A percentile compares a stretch with the other conserved stretches of the same genome.
Conservation (phyloP, 1,140 invertebrate species). For the Popillia japonica region DNA sequence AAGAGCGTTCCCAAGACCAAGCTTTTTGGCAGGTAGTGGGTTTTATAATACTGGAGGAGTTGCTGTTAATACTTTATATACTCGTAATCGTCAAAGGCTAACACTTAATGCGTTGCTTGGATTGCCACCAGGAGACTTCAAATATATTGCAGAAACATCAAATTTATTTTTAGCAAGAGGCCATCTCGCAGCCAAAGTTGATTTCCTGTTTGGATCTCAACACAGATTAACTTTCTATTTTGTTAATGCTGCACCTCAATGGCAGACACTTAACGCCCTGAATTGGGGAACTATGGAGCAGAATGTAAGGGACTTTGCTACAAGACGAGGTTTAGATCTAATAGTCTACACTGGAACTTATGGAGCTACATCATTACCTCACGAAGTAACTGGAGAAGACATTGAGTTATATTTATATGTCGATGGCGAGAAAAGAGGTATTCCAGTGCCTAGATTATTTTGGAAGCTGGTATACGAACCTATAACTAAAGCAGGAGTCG, state of each 20-base stretch:
- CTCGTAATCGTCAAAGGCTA: slow-evolving; percentile 47
- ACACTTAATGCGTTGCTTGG: slow-evolving; percentile 53
- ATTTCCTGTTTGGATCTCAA: slow-evolving; percentile 69
- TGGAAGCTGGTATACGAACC: slow-evolving; percentile 71
- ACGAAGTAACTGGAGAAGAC: slow-evolving; percentile 57
- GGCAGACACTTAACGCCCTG: slow-evolving; percentile 71
- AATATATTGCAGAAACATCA: slow-evolving; percentile 49
- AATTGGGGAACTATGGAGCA: slow-evolving; percentile 67
- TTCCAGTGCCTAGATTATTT: slow-evolving; percentile 66
- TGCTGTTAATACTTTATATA: slow-evolving; percentile 52
- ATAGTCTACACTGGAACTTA: slow-evolving; percentile 65
- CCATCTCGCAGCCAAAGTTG: slow-evolving; percentile 73
- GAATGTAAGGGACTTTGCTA: slow-evolving; percentile 47
- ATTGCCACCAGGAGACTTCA: slow-evolving; percentile 47
- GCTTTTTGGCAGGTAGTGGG: slow-evolving; percentile 47
- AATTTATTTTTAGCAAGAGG: slow-evolving; percentile 67
- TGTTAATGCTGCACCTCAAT: slow-evolving; percentile 71
- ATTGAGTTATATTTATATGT: slow-evolving; percentile 62
- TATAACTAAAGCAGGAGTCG: slow-evolving; percentile 63
- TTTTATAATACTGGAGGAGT: slow-evolving; percentile 49
- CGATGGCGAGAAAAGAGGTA: slow-evolving; percentile 57
- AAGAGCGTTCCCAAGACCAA: slow-evolving; percentile 51
- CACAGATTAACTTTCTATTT: slow-evolving; percentile 71
- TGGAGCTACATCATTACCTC: slow-evolving; percentile 61
- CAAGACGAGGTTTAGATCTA: slow-evolving; percentile 53